Conservation (phyloP, 2,888 invertebrate species). For the Synanthedon tipuliformis region DNA sequence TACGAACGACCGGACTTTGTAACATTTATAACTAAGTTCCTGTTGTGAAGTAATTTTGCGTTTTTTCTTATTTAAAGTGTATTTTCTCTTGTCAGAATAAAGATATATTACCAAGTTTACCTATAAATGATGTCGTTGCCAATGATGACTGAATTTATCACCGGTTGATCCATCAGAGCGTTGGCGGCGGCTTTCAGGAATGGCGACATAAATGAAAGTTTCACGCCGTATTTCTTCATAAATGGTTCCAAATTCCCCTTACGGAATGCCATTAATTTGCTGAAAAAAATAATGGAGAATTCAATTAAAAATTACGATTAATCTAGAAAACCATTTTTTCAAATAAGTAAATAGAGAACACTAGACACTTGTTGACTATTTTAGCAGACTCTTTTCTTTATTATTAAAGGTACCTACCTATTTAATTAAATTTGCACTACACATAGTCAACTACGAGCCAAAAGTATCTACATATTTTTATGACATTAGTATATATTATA, state of each 20-base stretch:
- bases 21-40: no score
- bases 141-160: slow-evolving; percentile 97
- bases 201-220: slow-evolving; percentile 98
- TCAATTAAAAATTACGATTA: neutral
- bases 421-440: no score
- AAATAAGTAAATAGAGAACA: no score
- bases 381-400: no score
- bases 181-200: slow-evolving; percentile 97
- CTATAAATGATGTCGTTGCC: slow-evolving; percentile 79
- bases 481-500: no score
- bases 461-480: no score
- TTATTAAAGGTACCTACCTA: no score
- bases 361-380: neutral
- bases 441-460: no score
- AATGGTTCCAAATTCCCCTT: slow-evolving; percentile 91
- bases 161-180: slow-evolving; percentile 95
- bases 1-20: no score
- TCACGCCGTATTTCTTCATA: slow-evolving; percentile 92
- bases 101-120: slow-evolving; percentile 11
- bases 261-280: slow-evolving; percentile 92
- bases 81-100: no score
- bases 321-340: neutral
- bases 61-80: no score
- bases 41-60: no score
- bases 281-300: slow-evolving; percentile 11